These are phyloP conservation scores for Aphelinus atriplicis DNA, from an alignment of 1,140 invertebrate genomes.

Conservation along the genomic window DNA sequence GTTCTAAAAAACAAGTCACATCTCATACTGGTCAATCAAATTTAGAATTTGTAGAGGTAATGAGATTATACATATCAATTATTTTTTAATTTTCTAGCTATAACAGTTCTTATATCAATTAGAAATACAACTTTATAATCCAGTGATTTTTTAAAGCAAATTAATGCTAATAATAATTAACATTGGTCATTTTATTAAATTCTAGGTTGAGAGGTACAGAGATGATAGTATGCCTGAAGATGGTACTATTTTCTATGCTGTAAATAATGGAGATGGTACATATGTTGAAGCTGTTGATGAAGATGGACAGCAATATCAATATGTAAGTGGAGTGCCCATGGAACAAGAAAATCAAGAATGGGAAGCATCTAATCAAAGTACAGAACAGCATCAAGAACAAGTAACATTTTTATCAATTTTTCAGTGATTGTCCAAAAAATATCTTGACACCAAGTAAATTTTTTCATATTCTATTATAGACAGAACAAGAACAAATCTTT, in stretches of 20 bases:
- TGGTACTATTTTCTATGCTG: conserved; percentile 62
- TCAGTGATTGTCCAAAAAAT: background rate
- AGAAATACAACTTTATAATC: background rate
- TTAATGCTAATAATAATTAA: background rate
- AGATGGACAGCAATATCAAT: conserved; percentile 55
- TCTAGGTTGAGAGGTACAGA: conserved; percentile 56
- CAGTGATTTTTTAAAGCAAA: background rate
- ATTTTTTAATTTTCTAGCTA: conserved; percentile 17
- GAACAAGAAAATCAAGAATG: conserved; percentile 56
- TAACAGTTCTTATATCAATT: no score
- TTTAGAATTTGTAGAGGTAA: conserved; percentile 54
- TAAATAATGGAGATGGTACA: conserved; percentile 59
- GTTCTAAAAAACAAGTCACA: conserved; percentile 58
- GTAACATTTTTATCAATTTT: conserved; percentile 19
- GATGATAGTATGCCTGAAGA: conserved; percentile 56
- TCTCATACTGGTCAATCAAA: conserved; percentile 45
- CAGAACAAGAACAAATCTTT: conserved; percentile 59
- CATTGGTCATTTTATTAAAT: conserved; percentile 11
- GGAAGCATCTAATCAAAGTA: conserved; percentile 48
- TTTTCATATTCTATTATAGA: conserved; percentile 16
- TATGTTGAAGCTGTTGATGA: conserved; percentile 55
- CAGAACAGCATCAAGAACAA: conserved; percentile 47
- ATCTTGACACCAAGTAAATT: background rate
- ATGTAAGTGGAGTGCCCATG: conserved; percentile 39
- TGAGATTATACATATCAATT: background rate